These are phyloP conservation scores for Leucania comma DNA, from an alignment of 2,888 invertebrate species.

Conservation along the genomic window DNA sequence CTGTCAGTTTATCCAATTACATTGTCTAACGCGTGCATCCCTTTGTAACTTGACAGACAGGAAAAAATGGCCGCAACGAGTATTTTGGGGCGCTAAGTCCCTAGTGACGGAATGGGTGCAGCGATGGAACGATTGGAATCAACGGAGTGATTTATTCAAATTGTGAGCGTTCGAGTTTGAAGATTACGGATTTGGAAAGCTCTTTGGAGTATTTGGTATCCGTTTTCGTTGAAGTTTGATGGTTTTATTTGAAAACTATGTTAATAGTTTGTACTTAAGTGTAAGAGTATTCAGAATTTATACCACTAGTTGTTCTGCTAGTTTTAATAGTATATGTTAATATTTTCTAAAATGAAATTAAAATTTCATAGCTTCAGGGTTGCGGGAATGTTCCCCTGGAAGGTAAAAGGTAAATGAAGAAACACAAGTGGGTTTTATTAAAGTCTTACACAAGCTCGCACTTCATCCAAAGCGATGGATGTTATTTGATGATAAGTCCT, in stretches of 20 bases:
- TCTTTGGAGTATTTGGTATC: constrained; percentile 27
- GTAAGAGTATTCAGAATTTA: neutral
- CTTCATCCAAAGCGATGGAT: no score
- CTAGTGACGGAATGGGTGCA: constrained; percentile 60
- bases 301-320: neutral
- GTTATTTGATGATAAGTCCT: no score
- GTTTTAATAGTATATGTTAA: no score
- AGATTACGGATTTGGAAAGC: constrained; percentile 56
- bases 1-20: constrained; percentile 71
- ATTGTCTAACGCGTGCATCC: constrained; percentile 64
- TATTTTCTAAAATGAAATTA: neutral
- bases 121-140: constrained; percentile 61
- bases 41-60: constrained; percentile 65
- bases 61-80: constrained; percentile 67
- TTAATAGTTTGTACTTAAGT: neutral
- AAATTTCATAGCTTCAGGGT: no score
- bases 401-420: no score
- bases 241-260: constrained; percentile 3
- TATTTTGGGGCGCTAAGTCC: constrained; percentile 61
- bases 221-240: constrained; percentile 7
- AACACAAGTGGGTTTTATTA: no score
- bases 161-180: constrained; percentile 57
- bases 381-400: no score
- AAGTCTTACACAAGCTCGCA: no score
- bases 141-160: constrained; percentile 66